Evolutionary conservation across 2,888 invertebrate species (phyloP), one percentile per base, ranked within the genome.

Genomic region (Camponotus fellah): DNA sequence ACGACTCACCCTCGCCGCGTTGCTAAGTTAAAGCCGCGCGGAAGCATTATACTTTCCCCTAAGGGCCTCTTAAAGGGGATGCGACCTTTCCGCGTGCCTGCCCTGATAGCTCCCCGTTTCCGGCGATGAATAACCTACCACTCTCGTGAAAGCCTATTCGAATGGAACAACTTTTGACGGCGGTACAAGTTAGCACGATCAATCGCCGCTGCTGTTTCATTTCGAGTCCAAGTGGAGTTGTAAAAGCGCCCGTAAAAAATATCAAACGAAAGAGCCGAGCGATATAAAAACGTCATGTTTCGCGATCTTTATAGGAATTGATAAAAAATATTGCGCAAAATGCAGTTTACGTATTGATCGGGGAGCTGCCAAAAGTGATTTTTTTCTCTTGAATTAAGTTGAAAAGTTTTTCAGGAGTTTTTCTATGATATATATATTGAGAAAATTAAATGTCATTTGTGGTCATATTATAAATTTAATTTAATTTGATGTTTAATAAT

Each of bases 11-110:
- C 26, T 21, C 14, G 60, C 62, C 62, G 64, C 64, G 49, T 12
- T 84, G 83, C 76, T 88, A 86, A 83, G 82, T 92, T 92, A 92
- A 92, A 92, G 90, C 88, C 86, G 89, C 86, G 88, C 89, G 83
- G 68, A 86, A 82, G 80, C 83, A 49, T 85, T 89, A 83, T 82
- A 86, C 87, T 87, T 90, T 89, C 71, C 87, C 89, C 86, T 86
- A 82, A 87, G 88, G 87, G 86, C 77, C 84, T 82, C 74, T 90
- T 89, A 91, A 91, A 91, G 91, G 72, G 77, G 87, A 88, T 87
- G 84, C 83, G 68, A 77, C 60, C 80, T 81, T 49, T 65, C 32
- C 64, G 43, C 53, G n/a, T 14, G 53, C 26, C n/a, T 21, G 40
- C 12, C 14, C 58, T 17, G 43, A 68, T 34, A 53, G 49, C 17